Percentiles rank a stretch among this genome's conserved stretches.
Conservation (phyloP, 2,888 invertebrate species). For the Leptinotarsa peninsularis region DNA sequence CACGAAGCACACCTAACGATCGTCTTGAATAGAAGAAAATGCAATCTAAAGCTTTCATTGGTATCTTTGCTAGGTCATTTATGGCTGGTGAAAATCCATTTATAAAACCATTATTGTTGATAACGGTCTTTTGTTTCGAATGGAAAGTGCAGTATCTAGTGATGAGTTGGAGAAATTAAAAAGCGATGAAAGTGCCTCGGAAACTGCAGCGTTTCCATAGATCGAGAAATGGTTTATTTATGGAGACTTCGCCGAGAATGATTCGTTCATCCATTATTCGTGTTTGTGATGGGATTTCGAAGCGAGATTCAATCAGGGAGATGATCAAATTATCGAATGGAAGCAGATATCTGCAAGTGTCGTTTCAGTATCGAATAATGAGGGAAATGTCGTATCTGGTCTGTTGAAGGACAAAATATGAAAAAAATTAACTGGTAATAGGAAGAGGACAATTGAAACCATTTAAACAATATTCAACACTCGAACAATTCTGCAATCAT, state of each 20-base stretch:
- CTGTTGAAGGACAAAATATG: too few relatives aligned
- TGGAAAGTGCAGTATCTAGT: conserved; percentile 27
- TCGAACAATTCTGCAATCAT: too few relatives aligned
- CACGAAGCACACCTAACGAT: conserved; percentile 21
- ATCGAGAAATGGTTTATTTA: conserved; percentile 19
- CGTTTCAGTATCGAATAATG: conserved; percentile 4
- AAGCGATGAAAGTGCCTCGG: conserved; percentile 19
- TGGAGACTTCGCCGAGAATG: conserved; percentile 5
- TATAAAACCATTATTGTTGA: conserved; percentile 35
- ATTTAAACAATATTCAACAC: too few relatives aligned
- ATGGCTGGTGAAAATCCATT: conserved; percentile 32
- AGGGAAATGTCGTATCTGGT: not conserved
- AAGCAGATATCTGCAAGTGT: conserved; percentile 5
- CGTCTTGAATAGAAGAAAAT: conserved; percentile 20
- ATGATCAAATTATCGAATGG: conserved; percentile 5
- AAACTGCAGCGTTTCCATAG: conserved; percentile 21
- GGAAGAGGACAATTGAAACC: too few relatives aligned
- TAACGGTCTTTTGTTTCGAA: conserved; percentile 25
- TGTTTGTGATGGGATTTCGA: not conserved
- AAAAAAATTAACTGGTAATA: too few relatives aligned
- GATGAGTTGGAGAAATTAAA: conserved; percentile 24
- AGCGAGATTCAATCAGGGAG: conserved; percentile 1
- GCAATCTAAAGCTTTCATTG: conserved; percentile 26
- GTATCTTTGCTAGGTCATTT: conserved; percentile 28
- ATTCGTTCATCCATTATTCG: conserved; percentile 5